A percentile compares a stretch with the other conserved stretches of the same genome.
These are phyloP conservation scores for Rhinophrynus dorsalis DNA, from an alignment of 2,797 vertebrate genomes.

Conservation along the genomic window DNA sequence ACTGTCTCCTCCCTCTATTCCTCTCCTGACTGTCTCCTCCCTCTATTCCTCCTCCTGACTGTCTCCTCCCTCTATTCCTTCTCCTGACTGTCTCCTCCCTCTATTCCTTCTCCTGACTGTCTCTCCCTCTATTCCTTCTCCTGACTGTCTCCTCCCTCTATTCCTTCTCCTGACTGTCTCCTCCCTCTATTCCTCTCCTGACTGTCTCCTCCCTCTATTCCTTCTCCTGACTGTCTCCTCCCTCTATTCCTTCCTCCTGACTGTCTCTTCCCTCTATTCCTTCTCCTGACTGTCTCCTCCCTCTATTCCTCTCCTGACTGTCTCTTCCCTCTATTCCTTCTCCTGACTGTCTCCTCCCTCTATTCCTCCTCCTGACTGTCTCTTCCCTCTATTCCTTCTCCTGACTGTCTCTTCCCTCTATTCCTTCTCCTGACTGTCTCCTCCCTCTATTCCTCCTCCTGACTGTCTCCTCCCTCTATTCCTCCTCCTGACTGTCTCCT, in stretches of 20 bases:
- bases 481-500: background rate
- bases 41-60: background rate
- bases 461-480: slow-evolving; percentile 2
- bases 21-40: background rate
- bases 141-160: background rate
- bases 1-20: slow-evolving; percentile 6
- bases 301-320: slow-evolving; percentile 2
- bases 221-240: background rate
- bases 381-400: background rate
- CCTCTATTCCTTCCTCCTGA: background rate
- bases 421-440: background rate
- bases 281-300: background rate
- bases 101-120: background rate
- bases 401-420: background rate
- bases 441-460: background rate
- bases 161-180: background rate
- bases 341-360: background rate
- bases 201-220: slow-evolving; percentile 2
- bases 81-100: background rate
- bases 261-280: slow-evolving; percentile 4
- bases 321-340: background rate
- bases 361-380: background rate
- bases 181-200: background rate
- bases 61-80: slow-evolving; percentile 3
- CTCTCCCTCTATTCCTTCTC: background rate